phyloP scores from a whole-genome alignment of 2,888 invertebrate species.

The Cheilosia grossa region DNA sequence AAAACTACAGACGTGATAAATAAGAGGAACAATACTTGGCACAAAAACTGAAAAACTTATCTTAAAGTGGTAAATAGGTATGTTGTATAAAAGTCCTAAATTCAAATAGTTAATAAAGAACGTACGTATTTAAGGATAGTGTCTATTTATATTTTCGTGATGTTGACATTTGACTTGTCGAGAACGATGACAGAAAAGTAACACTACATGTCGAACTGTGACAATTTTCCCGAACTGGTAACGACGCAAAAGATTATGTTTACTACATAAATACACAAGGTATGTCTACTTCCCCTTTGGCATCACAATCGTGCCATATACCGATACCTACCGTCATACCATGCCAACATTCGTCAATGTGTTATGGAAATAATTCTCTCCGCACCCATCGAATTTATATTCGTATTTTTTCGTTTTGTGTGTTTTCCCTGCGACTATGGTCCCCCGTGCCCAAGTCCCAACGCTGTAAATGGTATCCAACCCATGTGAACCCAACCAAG shows the following conservation, averaged over 20 bases:
- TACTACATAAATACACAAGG: constrained; percentile 17
- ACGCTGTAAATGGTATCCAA: constrained; percentile 8
- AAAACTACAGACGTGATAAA: too few relatives aligned
- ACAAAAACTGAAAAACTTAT: too few relatives aligned
- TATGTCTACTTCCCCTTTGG: background rate
- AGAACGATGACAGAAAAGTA: background rate
- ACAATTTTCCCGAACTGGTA: constrained; percentile 37
- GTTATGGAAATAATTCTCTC: constrained; percentile 50
- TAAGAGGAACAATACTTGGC: too few relatives aligned
- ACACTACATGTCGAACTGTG: background rate
- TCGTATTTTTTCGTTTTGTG: constrained; percentile 34
- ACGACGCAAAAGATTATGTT: constrained; percentile 18
- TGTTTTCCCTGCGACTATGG: constrained; percentile 19
- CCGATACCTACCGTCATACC: background rate
- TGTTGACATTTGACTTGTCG: too few relatives aligned
- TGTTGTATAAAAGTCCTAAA: too few relatives aligned
- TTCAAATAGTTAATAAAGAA: too few relatives aligned
- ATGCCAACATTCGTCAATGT: constrained; percentile 7
- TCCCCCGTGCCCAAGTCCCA: background rate
- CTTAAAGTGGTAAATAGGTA: too few relatives aligned
- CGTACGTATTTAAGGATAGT: too few relatives aligned
- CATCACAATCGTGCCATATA: background rate
- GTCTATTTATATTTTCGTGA: too few relatives aligned
- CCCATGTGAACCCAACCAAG: constrained; percentile 28
- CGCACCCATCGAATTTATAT: constrained; percentile 47